These are phyloP conservation scores for Neosilurus mollespiculum DNA, from an alignment of 2,797 vertebrate species.

Conservation along the genomic window DNA sequence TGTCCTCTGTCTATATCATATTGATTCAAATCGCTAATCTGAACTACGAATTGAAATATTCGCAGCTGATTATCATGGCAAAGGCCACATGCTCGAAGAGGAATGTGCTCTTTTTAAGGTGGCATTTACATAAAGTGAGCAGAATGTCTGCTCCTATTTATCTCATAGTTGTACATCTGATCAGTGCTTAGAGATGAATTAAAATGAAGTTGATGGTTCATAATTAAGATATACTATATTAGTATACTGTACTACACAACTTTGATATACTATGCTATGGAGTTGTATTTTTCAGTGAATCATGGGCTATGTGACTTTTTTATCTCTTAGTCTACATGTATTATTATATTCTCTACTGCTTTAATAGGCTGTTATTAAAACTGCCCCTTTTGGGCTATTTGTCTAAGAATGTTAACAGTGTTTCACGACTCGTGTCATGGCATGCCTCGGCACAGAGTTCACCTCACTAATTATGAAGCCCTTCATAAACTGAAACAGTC, in stretches of 20 bases:
- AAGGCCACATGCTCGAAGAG: constrained; percentile 41
- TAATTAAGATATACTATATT: background rate
- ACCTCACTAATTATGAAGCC: background rate
- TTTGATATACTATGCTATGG: background rate
- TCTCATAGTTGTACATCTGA: background rate
- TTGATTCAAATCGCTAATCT: constrained; percentile 55
- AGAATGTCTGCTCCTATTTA: constrained; percentile 37
- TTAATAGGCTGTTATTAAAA: background rate
- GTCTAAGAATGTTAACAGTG: background rate
- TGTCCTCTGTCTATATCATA: constrained; percentile 40
- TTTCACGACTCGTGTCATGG: background rate
- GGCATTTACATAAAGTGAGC: constrained; percentile 41
- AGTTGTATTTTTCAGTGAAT: background rate
- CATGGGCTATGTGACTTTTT: background rate
- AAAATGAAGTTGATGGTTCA: background rate
- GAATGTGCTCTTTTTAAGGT: constrained; percentile 44
- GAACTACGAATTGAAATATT: constrained; percentile 51
- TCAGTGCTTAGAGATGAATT: background rate
- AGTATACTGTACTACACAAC: too few relatives aligned
- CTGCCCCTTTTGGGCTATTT: background rate
- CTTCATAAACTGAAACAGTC: background rate
- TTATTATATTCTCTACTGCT: background rate
- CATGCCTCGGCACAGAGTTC: background rate
- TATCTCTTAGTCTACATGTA: too few relatives aligned
- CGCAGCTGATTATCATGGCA: constrained; percentile 43